These are phyloP conservation scores for Desmodus rotundus DNA, from an alignment of 2,113 vertebrate genomes.

Conservation along the genomic window DNA sequence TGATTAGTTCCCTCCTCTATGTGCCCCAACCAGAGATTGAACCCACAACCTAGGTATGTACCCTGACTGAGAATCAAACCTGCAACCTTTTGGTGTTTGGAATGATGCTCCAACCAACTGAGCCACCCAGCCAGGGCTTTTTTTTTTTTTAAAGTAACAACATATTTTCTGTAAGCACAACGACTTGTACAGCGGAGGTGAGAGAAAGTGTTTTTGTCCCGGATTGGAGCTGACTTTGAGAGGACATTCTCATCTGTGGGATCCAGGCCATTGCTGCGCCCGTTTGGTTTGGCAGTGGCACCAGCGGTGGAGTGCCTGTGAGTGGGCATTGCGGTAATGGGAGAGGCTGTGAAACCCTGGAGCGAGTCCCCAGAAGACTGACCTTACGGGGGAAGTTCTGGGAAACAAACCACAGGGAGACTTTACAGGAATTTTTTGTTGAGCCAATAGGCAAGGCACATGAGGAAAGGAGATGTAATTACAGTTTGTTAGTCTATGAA, in stretches of 20 bases:
- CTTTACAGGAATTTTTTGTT: slow-evolving; percentile 65
- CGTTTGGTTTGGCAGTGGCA: neutral
- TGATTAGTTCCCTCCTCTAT: no score
- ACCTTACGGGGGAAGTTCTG: slow-evolving; percentile 62
- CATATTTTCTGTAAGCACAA: neutral
- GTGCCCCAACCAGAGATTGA: no score
- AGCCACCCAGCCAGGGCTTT: no score
- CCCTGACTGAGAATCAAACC: no score
- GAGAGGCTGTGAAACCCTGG: slow-evolving; percentile 38
- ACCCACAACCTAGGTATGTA: no score
- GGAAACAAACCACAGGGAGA: slow-evolving; percentile 64
- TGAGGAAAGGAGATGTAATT: slow-evolving; percentile 55
- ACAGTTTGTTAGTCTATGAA: slow-evolving; percentile 53
- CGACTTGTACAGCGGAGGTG: neutral
- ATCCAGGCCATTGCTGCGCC: neutral
- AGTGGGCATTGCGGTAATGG: neutral
- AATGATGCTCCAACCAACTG: no score
- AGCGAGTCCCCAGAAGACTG: slow-evolving; percentile 29
- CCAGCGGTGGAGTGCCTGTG: neutral
- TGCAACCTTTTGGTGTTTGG: no score
- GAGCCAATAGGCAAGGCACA: slow-evolving; percentile 52
- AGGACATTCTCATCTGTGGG: neutral
- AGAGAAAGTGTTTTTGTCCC: neutral
- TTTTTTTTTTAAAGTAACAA: neutral
- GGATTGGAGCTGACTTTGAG: neutral